Evolutionary conservation across 2,113 vertebrate species (phyloP), one percentile per base, ranked within the genome.

Genomic region (Peromyscus maniculatus): DNA sequence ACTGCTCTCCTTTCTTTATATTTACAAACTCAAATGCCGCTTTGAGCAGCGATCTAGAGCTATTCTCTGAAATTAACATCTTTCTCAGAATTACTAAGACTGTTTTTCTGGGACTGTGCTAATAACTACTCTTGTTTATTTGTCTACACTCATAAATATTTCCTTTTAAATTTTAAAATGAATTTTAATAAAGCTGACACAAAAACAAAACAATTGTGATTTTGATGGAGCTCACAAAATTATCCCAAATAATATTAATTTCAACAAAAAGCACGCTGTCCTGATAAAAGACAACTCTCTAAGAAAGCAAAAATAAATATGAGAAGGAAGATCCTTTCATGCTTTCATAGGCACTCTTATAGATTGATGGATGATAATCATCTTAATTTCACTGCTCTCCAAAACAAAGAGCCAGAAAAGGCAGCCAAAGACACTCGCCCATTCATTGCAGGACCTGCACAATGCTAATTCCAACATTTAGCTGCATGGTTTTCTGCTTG

Each of bases 381-480:
- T 99, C 99, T 99, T 99, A 99, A 99, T 99, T 99, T 99, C 99
- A 99, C 98, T 98, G 98, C 99, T 99, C 99, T 99, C 99, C 98
- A 99, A 99, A 99, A 99, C 99, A 99, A 99, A 99, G 99, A 99
- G 98, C 98, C 98, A 99, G 99, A 99, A 99, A 99, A 99, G 98
- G 99, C 98, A 99, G 98, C 98, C 99, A 99, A 99, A 99, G 99
- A 99, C 99, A 99, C 98, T 99, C 99, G 99, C 98, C 99, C 99
- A 99, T 99, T 99, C 99, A 99, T 99, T 99, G 99, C 98, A 99
- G 99, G 99, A 99, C 99, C 99, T 98, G 99, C 99, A 99, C 99
- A 99, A 99, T 99, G 99, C 99, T 99, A 99, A 99, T 99, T 99
- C 99, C 99, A 99, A 99, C 99, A 99, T 99, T 99, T 99, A 99